Evolutionary conservation across 2,113 vertebrate genomes (phyloP), one percentile per base, ranked within the genome.

Genomic region (Tor tambroides): DNA sequence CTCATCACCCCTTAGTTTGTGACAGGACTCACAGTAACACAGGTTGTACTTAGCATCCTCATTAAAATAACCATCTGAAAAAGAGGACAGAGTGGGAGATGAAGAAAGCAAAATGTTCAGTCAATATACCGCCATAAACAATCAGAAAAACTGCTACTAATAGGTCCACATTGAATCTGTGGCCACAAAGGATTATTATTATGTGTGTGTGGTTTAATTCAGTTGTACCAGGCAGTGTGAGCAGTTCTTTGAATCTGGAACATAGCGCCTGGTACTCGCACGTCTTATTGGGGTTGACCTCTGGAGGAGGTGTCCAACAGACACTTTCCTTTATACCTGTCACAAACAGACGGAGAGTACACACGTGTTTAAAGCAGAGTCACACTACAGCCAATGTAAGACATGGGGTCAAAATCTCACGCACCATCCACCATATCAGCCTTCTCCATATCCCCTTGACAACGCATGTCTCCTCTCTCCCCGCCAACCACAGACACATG

Each of bases 341-440:
- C 59, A 3, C 41, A 74, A 41, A 67, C 2, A 74, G 43, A 67
- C 2, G 63, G 43, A 17, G n/a, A 19, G 35, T 2, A 65, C 15
- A n/a, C 2, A 46, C 3, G 43, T 6, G 35, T 43, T 0, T 54
- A 19, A 38, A 80, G 35, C 8, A 30, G n/a, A 11, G 63, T 12
- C 28, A 17, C 17, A 23, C 21, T 15, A 61, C 71, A 26, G 3
- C 6, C 41, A 46, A 14, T 54, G 54, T 19, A 46, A 76, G 21
- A 87, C 49, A n/a, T 23, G 35, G 12, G 46, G 12, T 38, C 10
- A 35, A 63, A 51, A 1, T 28, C 21, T 56, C 26, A 85, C 94
- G 91, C 86, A 98, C 97, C 97, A 4, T 98, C 97, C 89, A 98
- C 97, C 97, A 98, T 95, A 90, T 98, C 97, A 0, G 97, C 97